Base-by-base conservation (phyloP, 2,888 invertebrate species). In the Drosophila phalerata region DNA sequence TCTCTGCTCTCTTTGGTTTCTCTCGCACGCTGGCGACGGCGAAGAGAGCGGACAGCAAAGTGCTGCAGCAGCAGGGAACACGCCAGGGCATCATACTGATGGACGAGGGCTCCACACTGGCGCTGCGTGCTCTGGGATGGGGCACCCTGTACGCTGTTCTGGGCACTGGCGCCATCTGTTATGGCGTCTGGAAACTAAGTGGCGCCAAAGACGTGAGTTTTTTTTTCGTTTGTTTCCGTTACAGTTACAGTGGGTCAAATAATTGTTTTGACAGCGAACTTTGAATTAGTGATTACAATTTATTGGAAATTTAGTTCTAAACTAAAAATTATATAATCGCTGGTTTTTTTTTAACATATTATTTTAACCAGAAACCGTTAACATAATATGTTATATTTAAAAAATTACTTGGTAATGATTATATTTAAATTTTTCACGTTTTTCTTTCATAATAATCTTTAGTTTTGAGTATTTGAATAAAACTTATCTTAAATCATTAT, bases 61-160 rank as follows among this genome's bases (percentile, higher is more conserved):
- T 95, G 90, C 96, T 98, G 89, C 95, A 94, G 79, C 89, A 85
- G 55, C 96, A 97, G 93, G 97, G 96, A 51, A 91, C 96, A 81
- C 92, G 94, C 30, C 94, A 94, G 45, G 93, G 94, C 56, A 92
- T 93, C 57, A 94, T 95, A 85, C 90, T 96, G 68, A 94, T 95
- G 52, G 97, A 97, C 92, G 95, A 96, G 66, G 98, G 98, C 15
- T 95, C 95, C 4, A 93, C 94, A 5, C 93, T 98, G 65, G 98
- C 98, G 0, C 77, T 97, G 57, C 94, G 97, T 90, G 98, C 98
- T 0, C 93, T 98, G 0, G 96, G 96, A 8, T 96, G 97, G 96
- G 98, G 98, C 3, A 96, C 97, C 0, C 77, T 98, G 0, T 98
- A 97, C 92, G 97, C 98, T 0, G 93, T 97, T n/a, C 93, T 96